Base-by-base conservation (phyloP, 1,140 invertebrate genomes). In the Palaemon carinicauda region DNA sequence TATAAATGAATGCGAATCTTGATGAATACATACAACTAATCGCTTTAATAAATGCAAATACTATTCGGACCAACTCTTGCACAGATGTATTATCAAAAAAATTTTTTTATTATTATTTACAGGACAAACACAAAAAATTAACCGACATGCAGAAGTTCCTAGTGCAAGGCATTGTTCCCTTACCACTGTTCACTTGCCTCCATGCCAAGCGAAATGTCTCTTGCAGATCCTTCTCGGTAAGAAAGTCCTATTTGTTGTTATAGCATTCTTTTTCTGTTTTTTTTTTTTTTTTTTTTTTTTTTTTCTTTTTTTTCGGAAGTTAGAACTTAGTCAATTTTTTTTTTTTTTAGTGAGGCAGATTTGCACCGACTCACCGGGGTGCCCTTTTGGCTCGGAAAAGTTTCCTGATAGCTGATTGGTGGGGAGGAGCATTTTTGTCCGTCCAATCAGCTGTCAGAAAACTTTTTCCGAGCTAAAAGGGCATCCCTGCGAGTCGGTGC, bases 151-250 rank as follows among this genome's bases (percentile, higher is more conserved):
- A 90, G 80, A 89, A 89, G 1, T 92, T 91, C 82, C 87, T 93
- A 51, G 80, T 89, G 17, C 89, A 90, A 54, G 92, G 92, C 3
- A 77, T 89, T 33, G 90, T 90, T 1, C 92, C 92, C 0, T 80
- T 93, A 84, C 92, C 92, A 0, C 80, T 93, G n/a, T 92, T 92
- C 88, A 92, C 92, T 0, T 93, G 92, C 85, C 90, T 93, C 12
- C 92, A 93, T 88, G 92, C 93, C 14, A 93, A 93, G 88, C 91
- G 91, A 65, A 91, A 92, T 85, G 91, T 92, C 0, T 92, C 92
- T 1, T 92, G 92, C 9, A 91, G 91, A 86, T 91, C 92, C 75
- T 93, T 92, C 87, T 92, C 93, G 91, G 92, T 90, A 88, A 89
- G 87, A 82, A 41, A 15, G 15, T 65, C 41, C 12, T 41, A n/a